Base-by-base conservation (phyloP, 1,140 invertebrate species). In the Drosophila neocordata region DNA sequence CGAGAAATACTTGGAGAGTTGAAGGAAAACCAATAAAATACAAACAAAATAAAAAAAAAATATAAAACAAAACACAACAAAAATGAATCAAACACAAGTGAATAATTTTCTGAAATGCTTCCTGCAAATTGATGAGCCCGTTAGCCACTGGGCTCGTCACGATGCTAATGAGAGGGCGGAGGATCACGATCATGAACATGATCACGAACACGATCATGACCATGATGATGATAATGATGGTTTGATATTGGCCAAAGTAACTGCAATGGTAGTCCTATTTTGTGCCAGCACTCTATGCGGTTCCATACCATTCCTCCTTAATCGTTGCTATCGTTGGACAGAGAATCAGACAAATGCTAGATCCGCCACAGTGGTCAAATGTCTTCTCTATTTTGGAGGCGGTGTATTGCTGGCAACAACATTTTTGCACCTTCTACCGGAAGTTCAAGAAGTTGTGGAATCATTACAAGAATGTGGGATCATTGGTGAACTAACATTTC, bases 321-420 rank as follows among this genome's bases (percentile, higher is more conserved):
- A 95, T 1, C 92, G 92, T n/a, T 94, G 93, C 78, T 94, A 94
- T 64, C 93, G 94, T 58, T 95, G 94, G 94, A 91, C 85, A 0
- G 84, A 91, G 53, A 83, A 64, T 24, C 94, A 91, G 89, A 93
- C 85, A 84, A 93, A 92, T 48, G 77, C 89, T 4, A 92, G 92
- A 64, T 93, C 93, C 0, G 92, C 91, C 27, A 91, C 72, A 34
- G 75, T 93, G 12, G 93, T 94, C 1, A 85, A 93, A 69, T 80
- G 95, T n/a, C 91, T 98, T 6, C 92, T 97, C 24, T 96, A 96
- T 72, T 97, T 98, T 76, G 97, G 97, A 1, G 98, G 97, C 2
- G 98, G 98, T 0, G 97, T 98, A 1, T 93, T 99, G 11, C 93
- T 99, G 64, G 95, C 95, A 48, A 98, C 97, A 1, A 97, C 96